Evolutionary conservation across 2,113 vertebrate genomes (phyloP).

Genomic region (Nothocercus nigrocapillus): DNA sequence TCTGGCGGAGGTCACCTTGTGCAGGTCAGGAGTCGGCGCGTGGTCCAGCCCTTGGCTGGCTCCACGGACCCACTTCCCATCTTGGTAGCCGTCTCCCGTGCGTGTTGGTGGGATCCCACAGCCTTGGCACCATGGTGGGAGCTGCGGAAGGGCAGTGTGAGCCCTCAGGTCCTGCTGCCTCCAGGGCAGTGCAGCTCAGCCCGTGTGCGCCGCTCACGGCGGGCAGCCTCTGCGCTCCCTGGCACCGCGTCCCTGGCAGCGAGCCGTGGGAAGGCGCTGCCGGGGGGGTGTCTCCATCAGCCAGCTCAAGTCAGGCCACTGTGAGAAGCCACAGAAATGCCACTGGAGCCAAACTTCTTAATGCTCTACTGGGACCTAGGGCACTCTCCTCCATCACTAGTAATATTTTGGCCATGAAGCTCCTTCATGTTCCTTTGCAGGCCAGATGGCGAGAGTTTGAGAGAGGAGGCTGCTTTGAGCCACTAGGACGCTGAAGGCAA

Average conservation of each 20-base stretch:
- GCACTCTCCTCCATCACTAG: fast-evolving
- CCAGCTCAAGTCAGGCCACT: background rate
- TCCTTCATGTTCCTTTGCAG: background rate
- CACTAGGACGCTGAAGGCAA: background rate
- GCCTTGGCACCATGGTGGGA: background rate
- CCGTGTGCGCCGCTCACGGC: too few species aligned
- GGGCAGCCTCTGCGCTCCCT: background rate
- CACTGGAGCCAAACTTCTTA: background rate
- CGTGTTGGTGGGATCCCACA: background rate
- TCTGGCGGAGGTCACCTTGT: background rate
- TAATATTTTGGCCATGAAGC: fast-evolving
- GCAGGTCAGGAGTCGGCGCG: background rate
- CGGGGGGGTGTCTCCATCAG: background rate
- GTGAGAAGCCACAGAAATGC: fast-evolving
- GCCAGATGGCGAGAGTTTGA: background rate
- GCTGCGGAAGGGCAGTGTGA: background rate
- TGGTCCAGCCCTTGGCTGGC: fast-evolving
- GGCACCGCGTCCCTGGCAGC: background rate
- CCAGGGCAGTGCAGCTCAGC: too few species aligned
- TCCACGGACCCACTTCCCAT: too few species aligned
- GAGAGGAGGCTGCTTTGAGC: background rate
- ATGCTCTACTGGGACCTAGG: fast-evolving
- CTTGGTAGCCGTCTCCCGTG: fast-evolving
- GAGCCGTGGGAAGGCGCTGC: too few species aligned
- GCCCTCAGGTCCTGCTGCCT: background rate